Conservation (phyloP, 2,797 vertebrate species). For the Holocentrus rufus region DNA sequence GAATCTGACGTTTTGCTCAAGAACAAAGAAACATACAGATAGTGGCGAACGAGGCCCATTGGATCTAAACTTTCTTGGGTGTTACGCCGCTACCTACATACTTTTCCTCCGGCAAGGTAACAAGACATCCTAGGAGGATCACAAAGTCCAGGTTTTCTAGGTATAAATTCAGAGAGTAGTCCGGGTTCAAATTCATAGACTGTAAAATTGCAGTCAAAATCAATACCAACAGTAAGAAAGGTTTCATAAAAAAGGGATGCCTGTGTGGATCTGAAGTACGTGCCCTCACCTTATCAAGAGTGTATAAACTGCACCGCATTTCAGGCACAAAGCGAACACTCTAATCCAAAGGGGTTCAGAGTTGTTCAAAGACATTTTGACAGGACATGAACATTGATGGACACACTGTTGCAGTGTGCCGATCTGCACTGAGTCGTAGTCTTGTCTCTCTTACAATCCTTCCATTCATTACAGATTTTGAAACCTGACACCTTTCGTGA, state of each 20-base stretch:
- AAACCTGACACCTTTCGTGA: neutral
- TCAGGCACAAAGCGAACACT: neutral
- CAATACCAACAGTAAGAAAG: conserved; percentile 61
- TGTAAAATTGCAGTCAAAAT: conserved; percentile 65
- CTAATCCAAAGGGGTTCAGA: neutral
- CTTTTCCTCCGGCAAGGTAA: conserved; percentile 48
- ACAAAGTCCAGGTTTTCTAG: conserved; percentile 17
- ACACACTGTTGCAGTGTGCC: neutral
- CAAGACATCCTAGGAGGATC: conserved; percentile 56
- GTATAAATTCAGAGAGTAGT: conserved; percentile 16
- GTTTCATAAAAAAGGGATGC: conserved; percentile 45
- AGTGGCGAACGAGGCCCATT: no score
- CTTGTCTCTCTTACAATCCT: neutral
- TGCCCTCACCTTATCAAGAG: conserved; percentile 16
- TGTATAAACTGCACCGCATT: neutral
- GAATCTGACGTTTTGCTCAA: no score
- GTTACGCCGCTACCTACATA: neutral
- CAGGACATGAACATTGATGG: neutral
- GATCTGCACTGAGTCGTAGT: neutral
- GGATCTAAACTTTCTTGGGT: neutral
- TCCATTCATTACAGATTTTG: neutral
- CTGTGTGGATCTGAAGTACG: conserved; percentile 21
- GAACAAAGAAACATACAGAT: no score
- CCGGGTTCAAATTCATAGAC: conserved; percentile 53
- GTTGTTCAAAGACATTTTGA: conserved; percentile 1